phyloP scores from a whole-genome alignment of 2,113 vertebrate genomes.

The Charina bottae region DNA sequence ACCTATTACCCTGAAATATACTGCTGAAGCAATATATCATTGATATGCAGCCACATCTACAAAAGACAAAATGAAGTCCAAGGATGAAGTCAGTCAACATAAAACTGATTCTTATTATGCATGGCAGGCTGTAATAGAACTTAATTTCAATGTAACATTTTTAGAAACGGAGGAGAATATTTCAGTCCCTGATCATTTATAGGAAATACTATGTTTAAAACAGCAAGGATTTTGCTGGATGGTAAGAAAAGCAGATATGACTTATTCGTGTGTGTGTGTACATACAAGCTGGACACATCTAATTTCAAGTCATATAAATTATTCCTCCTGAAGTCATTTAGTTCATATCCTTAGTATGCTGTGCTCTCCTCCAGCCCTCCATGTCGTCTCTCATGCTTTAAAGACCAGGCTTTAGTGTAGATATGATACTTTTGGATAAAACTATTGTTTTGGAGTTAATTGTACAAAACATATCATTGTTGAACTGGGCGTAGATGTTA shows the following conservation, averaged over 20 bases:
- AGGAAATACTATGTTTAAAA: not conserved
- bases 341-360: not conserved
- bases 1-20: not conserved
- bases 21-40: not conserved
- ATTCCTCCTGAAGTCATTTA: not conserved
- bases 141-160: not conserved
- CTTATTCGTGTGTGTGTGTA: too few species aligned
- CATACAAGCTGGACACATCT: too few species aligned
- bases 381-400: not conserved
- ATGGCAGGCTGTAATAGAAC: not conserved
- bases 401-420: not conserved
- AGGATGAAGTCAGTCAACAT: not conserved
- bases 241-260: not conserved
- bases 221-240: not conserved
- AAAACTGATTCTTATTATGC: not conserved
- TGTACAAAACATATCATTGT: not conserved
- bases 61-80: not conserved
- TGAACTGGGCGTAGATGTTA: not conserved
- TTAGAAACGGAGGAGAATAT: not conserved
- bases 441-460: not conserved
- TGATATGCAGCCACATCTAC: not conserved
- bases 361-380: not conserved
- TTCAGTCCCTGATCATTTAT: constrained; percentile 3
- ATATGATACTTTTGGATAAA: not conserved
- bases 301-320: not conserved